Evolutionary conservation across 2,113 vertebrate species (phyloP).

Genomic region (Excalfactoria chinensis): DNA sequence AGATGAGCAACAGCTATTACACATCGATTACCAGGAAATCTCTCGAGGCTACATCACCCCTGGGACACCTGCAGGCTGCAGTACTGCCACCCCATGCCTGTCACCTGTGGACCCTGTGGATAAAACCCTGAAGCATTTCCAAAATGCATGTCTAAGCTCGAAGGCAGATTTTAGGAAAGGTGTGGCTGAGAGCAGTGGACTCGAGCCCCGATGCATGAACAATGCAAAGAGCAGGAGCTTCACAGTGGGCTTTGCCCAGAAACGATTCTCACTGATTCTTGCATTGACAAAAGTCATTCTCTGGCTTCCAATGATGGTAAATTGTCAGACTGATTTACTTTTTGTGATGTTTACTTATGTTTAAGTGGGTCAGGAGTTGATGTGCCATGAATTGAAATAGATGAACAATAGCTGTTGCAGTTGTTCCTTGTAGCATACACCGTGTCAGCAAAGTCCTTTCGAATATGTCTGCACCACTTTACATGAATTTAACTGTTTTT

Average conservation of each 20-base stretch:
- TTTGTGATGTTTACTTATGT: background rate
- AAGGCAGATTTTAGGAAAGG: background rate
- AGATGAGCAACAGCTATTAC: conserved; percentile 79
- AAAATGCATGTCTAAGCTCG: conserved; percentile 48
- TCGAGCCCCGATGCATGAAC: conserved; percentile 1
- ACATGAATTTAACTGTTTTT: background rate
- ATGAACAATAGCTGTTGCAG: background rate
- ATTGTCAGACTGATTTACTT: conserved; percentile 36
- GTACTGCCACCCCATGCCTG: conserved; percentile 63
- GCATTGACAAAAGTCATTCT: conserved; percentile 87
- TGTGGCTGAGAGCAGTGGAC: conserved; percentile 12
- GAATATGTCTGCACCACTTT: background rate
- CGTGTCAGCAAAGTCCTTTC: background rate
- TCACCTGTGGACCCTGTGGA: conserved; percentile 77
- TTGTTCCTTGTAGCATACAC: background rate
- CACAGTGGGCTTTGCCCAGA: conserved; percentile 86
- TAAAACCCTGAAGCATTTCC: conserved; percentile 76
- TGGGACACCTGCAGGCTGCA: conserved; percentile 73
- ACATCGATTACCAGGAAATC: conserved; percentile 76
- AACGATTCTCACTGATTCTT: conserved; percentile 93
- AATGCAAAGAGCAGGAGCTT: conserved; percentile 58
- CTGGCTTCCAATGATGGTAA: conserved; percentile 99
- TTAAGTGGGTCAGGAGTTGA: background rate
- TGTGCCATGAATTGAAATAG: background rate
- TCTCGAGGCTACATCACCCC: conserved; percentile 68